Conservation (phyloP, 2,888 invertebrate genomes). For the Drosophila demipolita region DNA sequence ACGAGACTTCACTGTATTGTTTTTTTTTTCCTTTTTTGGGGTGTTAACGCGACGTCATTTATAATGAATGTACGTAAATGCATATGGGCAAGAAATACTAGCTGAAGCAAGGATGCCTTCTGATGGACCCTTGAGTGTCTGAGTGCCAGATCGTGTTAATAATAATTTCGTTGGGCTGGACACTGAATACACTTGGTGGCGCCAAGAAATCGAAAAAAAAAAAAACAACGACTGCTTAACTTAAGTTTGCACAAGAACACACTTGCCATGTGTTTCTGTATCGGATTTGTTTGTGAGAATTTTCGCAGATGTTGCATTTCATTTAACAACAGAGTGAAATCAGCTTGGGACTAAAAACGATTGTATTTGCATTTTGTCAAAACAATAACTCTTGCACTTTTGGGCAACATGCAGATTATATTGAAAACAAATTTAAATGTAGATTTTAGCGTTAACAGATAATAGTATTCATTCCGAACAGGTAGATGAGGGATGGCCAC, state of each 20-base stretch:
- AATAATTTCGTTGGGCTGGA: slow-evolving; percentile 29
- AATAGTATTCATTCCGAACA: slow-evolving; percentile 63
- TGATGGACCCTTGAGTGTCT: slow-evolving; percentile 32
- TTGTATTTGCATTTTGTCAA: slow-evolving; percentile 56
- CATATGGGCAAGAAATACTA: slow-evolving; percentile 14
- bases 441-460: slow-evolving; percentile 73
- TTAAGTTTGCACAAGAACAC: slow-evolving; percentile 2
- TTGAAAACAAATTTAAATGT: slow-evolving; percentile 82
- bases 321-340: slow-evolving; percentile 11
- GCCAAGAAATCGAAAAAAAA: slow-evolving; percentile 50
- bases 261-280: slow-evolving; percentile 1
- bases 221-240: background rate
- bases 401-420: slow-evolving; percentile 80
- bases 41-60: slow-evolving; percentile 83
- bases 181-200: slow-evolving; percentile 72
- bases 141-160: slow-evolving; percentile 47
- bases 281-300: slow-evolving; percentile 48
- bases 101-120: background rate
- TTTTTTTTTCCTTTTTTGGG: slow-evolving; percentile 51
- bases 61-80: slow-evolving; percentile 52
- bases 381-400: slow-evolving; percentile 61
- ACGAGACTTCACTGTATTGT: slow-evolving; percentile 59
- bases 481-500: slow-evolving; percentile 42
- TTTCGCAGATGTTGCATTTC: slow-evolving; percentile 48
- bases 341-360: slow-evolving; percentile 23